Evolutionary conservation across 2,888 invertebrate species (phyloP), one percentile per base, ranked within the genome.

Genomic region (Platycheirus rosarum): DNA sequence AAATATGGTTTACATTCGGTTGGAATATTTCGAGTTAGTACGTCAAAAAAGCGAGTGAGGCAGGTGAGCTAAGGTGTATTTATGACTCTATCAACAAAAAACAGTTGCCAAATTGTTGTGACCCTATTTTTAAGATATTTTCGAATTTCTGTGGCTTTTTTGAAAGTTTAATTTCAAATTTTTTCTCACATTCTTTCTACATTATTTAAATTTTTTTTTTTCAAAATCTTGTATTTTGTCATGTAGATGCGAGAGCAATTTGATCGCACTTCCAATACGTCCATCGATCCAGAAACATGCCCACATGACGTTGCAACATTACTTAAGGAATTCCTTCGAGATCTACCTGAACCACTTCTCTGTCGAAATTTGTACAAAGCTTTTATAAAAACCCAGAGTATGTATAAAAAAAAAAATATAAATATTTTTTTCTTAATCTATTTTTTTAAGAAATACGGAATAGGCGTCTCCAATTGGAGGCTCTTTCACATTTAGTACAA

Each of bases 301-400:
- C 97, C 97, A 0, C 97, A 98, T 90, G 98, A 98, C 89, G 96
- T 98, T 70, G 98, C 97, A 7, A 96, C 97, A 0, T 92, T 98
- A 42, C 93, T 98, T 32, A 98, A 98, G 90, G 98, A 98, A 91
- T 98, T 95, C 91, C 94, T 98, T 85, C 92, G 98, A 60, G 98
- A 98, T 89, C 91, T 98, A 42, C 98, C 98, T 0, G 98, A 98
- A 88, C 97, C 98, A 7, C 92, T 98, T 80, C 93, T 98, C 44
- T 97, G 97, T 88, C 93, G 95, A 86, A 96, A 97, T 88, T 93
- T 98, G 40, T 98, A 98, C 89, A 93, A 94, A 65, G 95, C 97
- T 84, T 97, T 98, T 91, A 93, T 98, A 85, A 95, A 95, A 87
- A 97, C 97, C 65, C 97, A 97, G 92, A 96, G 98, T 98, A 91